A percentile compares a stretch with the other conserved stretches of the same genome.
Conservation (phyloP, 2,888 invertebrate species). For the Netelia melanura region DNA sequence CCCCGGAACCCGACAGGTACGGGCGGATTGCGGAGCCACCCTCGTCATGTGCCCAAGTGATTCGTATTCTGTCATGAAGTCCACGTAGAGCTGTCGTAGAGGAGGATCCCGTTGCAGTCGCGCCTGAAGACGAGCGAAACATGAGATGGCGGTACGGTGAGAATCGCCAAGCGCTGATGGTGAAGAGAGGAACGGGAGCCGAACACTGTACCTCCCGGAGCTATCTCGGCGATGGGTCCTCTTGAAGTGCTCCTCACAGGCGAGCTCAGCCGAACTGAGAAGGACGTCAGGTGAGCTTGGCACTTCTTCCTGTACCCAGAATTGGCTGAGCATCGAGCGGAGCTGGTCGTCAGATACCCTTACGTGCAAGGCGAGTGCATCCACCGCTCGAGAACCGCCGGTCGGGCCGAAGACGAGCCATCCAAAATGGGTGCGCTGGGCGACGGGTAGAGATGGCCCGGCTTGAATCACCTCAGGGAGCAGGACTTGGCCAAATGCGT, state of each 20-base stretch:
- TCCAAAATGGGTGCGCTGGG: constrained; percentile 46
- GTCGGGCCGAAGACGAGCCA: constrained; percentile 43
- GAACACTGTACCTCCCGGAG: constrained; percentile 16
- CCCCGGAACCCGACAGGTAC: no score
- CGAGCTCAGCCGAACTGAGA: not conserved
- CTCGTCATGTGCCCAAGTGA: not conserved
- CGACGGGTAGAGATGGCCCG: constrained; percentile 12
- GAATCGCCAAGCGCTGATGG: not conserved
- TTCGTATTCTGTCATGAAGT: not conserved
- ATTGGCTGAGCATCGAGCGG: no score
- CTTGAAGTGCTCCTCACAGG: constrained; percentile 42
- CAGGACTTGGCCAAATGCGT: no score
- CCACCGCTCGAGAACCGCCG: not conserved
- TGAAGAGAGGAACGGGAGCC: not conserved
- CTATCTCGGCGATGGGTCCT: constrained; percentile 16
- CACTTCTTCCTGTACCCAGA: constrained; percentile 50
- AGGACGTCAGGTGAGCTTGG: not conserved
- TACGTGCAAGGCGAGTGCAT: constrained; percentile 9
- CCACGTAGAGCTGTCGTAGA: not conserved
- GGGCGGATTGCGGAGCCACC: no score
- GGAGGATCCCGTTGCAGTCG: not conserved
- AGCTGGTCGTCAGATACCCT: no score
- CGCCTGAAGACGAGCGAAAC: not conserved
- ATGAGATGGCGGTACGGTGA: no score
- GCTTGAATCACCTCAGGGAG: not conserved